Percentiles rank a stretch among this genome's conserved stretches.
These are phyloP conservation scores for Tinea trinotella DNA, from an alignment of 2,888 invertebrate genomes.

Conservation along the genomic window DNA sequence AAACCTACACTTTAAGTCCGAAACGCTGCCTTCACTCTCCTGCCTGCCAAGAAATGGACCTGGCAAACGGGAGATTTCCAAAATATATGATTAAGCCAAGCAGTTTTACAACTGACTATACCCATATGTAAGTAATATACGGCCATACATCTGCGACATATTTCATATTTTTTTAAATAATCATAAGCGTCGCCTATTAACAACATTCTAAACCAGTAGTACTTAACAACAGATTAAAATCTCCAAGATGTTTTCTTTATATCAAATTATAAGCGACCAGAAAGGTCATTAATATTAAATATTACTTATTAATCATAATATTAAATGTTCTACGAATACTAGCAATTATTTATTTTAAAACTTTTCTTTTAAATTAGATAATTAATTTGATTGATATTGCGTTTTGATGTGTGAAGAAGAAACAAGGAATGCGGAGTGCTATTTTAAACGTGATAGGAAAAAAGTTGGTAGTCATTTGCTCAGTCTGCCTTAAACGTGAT, in stretches of 20 bases:
- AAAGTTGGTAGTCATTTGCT: too few species aligned
- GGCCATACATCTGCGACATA: background rate
- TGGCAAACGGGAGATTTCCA: too few species aligned
- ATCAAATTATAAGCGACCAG: background rate
- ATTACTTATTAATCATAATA: conserved; percentile 7
- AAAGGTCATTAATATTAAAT: conserved; percentile 1
- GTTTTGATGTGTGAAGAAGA: too few species aligned
- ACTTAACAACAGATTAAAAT: conserved; percentile 5
- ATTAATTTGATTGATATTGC: too few species aligned
- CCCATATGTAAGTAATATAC: background rate
- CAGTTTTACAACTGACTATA: background rate
- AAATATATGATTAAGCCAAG: too few species aligned
- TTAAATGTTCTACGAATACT: background rate
- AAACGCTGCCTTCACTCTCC: too few species aligned
- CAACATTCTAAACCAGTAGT: background rate
- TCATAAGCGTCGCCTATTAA: conserved; percentile 1
- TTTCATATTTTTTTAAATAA: background rate
- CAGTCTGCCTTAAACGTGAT: too few species aligned
- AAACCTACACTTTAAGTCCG: too few species aligned
- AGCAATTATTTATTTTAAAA: background rate
- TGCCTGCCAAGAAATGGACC: too few species aligned
- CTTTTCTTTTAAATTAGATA: too few species aligned
- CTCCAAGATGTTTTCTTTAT: conserved; percentile 3
- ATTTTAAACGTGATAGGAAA: too few species aligned
- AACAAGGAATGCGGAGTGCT: too few species aligned